Base-by-base conservation (phyloP, 2,113 vertebrate species). In the Chlamydotis undulata region DNA sequence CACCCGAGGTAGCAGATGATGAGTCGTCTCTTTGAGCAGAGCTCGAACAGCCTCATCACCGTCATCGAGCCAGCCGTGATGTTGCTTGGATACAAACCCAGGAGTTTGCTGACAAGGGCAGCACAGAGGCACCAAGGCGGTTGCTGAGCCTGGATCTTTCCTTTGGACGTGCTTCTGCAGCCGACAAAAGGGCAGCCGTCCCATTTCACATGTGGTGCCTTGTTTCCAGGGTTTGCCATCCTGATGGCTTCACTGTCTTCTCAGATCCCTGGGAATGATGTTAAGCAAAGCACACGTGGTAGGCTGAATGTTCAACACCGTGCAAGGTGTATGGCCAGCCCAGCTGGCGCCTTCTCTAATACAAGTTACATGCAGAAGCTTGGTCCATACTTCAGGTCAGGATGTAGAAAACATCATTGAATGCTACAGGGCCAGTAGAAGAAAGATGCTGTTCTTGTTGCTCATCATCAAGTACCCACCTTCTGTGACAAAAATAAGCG, bases 51-150 rank as follows among this genome's bases (percentile, higher is more conserved):
- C 43, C 24, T 83, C 26, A 35, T 35, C 4, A 1, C 23, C 1
- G 0, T 75, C 84, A 68, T 41, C 1, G 2, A 60, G 39, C 39
- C 0, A 0, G 21, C 41, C 4, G 1, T 87, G 93, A 24, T 79
- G 89, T 83, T 75, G 43, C 55, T 79, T 74, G 60, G 67, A 64
- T 74, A 69, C 74, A 79, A 79, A 79, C 1, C 55, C 18, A 7
- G 57, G 52, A 39, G 18, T 39, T 21, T 91, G 35, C 74, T 83
- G 89, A 64, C 74, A 65, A 52, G n/a, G 37, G n/a, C 45, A 60
- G 37, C 53, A 55, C 39, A 52, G 55, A 76, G 31, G 21, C 74
- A 53, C 29, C 52, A 55, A 59, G 39, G n/a, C 21, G 41, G 41
- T 14, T 55, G 28, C n/a, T 60, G 21, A 29, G 16, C 35, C 49